Evolutionary conservation across 2,797 vertebrate genomes (phyloP), one percentile per base, ranked within the genome.

Genomic region (Malurus splendens): DNA sequence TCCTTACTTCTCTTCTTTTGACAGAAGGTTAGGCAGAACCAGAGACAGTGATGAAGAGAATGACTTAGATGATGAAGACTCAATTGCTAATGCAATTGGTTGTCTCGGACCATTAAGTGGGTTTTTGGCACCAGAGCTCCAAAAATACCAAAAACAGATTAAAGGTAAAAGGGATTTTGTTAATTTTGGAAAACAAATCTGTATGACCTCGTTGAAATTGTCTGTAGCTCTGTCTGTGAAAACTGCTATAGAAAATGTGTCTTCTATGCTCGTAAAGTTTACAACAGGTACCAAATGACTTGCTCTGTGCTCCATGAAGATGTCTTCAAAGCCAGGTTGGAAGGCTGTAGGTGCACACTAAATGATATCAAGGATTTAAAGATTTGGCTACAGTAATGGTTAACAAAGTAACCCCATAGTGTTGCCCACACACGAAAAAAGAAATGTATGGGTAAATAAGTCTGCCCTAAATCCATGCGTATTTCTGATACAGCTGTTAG

Each of bases 41-140:
- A 98, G 98, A 98, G 99, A 99, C 86, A 99, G 99, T 17, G 99
- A 99, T 73, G 99, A 99, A 10, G 99, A 99, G 32, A 98, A 97
- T 28, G 98, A 99, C 45, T 96, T 98, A 67, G 99, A 99, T 7
- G 98, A 99, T 56, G 99, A 99, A 71, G 99, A 99, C 77, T 97
- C 98, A 2, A 87, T 98, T 76, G 98, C 98, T 83, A 98, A 97
- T 47, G 98, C 98, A 7, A 97, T 99, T 56, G 99, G 99, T 18
- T 99, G 99, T 85, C 97, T 99, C 60, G 99, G 99, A n/a, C 99
- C 99, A 17, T 97, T 99, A 85, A 99, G 98, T 25, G 99, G 99
- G 2, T 97, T 99, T 50, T 96, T 99, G 94, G 97, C 97, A 41
- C 98, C 99, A 12, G 99, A 99, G 90, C 96, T 99, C 82, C 99